phyloP scores from a whole-genome alignment of 2,113 vertebrate genomes.

The Lepus americanus region DNA sequence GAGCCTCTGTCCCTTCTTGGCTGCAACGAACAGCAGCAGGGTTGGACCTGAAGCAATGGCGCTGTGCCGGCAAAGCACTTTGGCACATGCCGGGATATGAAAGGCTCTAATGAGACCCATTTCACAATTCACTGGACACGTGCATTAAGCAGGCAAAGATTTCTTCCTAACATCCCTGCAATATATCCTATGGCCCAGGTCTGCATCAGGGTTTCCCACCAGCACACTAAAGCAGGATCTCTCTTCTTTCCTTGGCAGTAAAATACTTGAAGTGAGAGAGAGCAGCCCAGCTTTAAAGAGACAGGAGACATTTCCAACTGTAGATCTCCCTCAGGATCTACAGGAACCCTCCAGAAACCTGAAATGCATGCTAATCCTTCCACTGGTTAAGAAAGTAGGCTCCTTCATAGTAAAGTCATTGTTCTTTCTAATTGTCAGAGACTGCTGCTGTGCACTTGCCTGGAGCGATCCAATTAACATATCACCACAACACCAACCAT shows the following conservation, averaged over 20 bases:
- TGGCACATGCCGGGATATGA: constrained; percentile 82
- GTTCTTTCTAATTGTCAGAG: constrained; percentile 88
- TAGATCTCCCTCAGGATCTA: constrained; percentile 64
- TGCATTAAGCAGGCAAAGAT: constrained; percentile 78
- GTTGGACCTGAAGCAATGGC: constrained; percentile 81
- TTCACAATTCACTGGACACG: constrained; percentile 82
- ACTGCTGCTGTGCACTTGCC: constrained; percentile 87
- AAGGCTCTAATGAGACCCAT: constrained; percentile 83
- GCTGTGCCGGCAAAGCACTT: constrained; percentile 79
- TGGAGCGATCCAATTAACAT: constrained; percentile 88
- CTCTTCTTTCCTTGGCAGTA: neutral
- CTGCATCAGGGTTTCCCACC: neutral
- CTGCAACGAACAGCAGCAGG: constrained; percentile 69
- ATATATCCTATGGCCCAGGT: constrained; percentile 58
- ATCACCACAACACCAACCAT: constrained; percentile 85
- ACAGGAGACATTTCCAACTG: constrained; percentile 63
- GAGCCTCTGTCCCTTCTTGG: constrained; percentile 82
- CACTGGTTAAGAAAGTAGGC: constrained; percentile 65
- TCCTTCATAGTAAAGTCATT: constrained; percentile 80
- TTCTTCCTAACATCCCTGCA: constrained; percentile 33
- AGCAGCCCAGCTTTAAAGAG: constrained; percentile 59
- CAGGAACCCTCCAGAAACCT: constrained; percentile 74
- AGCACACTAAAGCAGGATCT: neutral
- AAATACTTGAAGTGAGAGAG: constrained; percentile 4
- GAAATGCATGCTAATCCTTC: constrained; percentile 83